These are phyloP conservation scores for Xiphophorus maculatus DNA, from an alignment of 2,113 vertebrate genomes.

Conservation along the genomic window DNA sequence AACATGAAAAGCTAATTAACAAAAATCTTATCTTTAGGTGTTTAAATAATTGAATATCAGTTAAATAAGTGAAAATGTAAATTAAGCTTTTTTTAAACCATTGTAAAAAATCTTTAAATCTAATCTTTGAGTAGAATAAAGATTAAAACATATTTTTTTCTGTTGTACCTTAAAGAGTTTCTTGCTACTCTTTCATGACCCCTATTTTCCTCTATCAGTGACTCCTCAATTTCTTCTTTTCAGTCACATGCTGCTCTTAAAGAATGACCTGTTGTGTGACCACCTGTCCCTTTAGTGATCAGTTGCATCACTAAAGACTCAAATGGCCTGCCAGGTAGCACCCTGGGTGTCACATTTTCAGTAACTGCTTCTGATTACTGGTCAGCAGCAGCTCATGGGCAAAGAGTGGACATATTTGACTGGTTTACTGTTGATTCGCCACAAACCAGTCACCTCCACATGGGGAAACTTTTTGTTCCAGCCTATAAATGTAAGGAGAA, in stretches of 20 bases:
- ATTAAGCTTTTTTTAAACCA: constrained; percentile 11
- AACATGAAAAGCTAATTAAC: background rate
- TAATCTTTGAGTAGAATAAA: constrained; percentile 4
- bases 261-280: background rate
- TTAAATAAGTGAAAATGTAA: constrained; percentile 6
- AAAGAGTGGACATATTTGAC: background rate
- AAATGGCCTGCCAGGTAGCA: background rate
- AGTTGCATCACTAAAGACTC: background rate
- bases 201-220: background rate
- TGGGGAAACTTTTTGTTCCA: constrained; percentile 82
- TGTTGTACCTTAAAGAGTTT: constrained; percentile 5
- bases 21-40: background rate
- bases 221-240: background rate
- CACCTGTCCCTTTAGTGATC: constrained; percentile 1
- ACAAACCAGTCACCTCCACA: constrained; percentile 81
- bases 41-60: background rate
- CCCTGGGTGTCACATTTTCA: background rate
- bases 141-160: constrained; percentile 13
- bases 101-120: background rate
- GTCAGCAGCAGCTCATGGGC: constrained; percentile 3
- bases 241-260: background rate
- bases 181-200: constrained; percentile 6
- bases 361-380: background rate
- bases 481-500: constrained; percentile 52
- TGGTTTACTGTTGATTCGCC: constrained; percentile 7